Base-by-base conservation (phyloP, 30 jellyfish, hydroid and myxozoan genomes). In the Catostylus mosaicus region DNA sequence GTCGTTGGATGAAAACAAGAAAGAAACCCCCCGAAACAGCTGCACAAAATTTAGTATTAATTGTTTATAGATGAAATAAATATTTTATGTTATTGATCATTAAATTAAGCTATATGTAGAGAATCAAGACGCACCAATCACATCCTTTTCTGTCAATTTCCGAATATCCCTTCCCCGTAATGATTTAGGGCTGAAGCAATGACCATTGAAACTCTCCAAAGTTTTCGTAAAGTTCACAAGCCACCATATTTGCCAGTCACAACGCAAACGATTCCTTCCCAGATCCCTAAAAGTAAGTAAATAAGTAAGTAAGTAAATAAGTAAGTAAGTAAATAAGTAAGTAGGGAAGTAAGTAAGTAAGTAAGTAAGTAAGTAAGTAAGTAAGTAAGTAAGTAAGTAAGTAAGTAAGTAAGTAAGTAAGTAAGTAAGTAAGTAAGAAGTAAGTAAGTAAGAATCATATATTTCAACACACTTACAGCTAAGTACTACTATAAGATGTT, bases 211-310 rank as follows among this genome's bases (percentile, higher is more conserved):
- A 0, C 54, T 57, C 10, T 79, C 92, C 9, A 94, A 83, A 23
- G 86, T 94, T 59, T 82, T 83, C 59, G 96, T 61, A 74, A 82
- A 94, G 23, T 77, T 67, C 69, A 88, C 97, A 47, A 94, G 92
- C 99, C 99, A 94, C 99, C 99, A 94, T 0, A 94, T 83, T 20
- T 87, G 87, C 99, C 99, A 94, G 50, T 94, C 99, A 75, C 99
- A 94, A 56, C 76, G 95, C 47, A 94, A 79, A 33, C 86, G 88
- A 67, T 94, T 94, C 48, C 97, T 78, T 33, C 99, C 87, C 35
- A 94, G 61, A 85, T 88, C 92, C 22, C 99, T 92, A 10, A 10
- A 76, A 68, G n/a, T n/a, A n/a, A n/a, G n/a, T n/a, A n/a, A n/a
- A n/a, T n/a, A n/a, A n/a, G n/a, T n/a, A n/a, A n/a, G n/a, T n/a